phyloP scores from a whole-genome alignment of 2,113 vertebrate species.

The Heterocephalus glaber region DNA sequence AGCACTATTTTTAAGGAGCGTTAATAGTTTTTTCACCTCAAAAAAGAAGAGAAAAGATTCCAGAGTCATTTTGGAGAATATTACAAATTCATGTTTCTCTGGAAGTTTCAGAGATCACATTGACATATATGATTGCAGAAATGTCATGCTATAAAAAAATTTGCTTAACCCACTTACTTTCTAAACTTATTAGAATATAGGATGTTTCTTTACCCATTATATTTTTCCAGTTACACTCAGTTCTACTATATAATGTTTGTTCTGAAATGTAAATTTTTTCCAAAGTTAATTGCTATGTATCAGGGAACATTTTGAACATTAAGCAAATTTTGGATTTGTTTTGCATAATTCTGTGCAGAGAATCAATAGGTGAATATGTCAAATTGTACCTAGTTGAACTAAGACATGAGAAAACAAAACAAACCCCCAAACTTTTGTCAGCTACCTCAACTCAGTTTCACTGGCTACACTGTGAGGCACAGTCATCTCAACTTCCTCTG shows the following conservation, averaged over 20 bases:
- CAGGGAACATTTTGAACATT: background rate
- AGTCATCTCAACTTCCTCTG: background rate
- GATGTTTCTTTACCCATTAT: background rate
- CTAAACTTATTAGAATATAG: background rate
- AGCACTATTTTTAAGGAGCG: background rate
- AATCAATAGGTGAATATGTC: background rate
- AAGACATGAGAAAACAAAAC: background rate
- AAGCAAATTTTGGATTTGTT: background rate
- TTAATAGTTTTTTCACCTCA: background rate
- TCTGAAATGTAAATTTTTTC: conserved; percentile 28
- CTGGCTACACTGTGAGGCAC: accelerated
- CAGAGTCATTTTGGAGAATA: background rate
- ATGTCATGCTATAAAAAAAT: background rate
- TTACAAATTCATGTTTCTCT: background rate
- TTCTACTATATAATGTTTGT: background rate
- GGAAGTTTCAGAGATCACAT: background rate
- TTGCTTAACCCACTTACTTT: background rate
- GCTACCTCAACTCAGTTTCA: background rate
- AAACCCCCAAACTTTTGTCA: background rate
- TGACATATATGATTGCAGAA: background rate
- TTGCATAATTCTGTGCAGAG: background rate
- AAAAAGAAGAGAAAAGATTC: background rate
- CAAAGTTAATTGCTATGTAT: background rate
- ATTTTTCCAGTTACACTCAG: background rate
- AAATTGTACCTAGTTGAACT: background rate